Conservation (phyloP, 1,140 invertebrate genomes). For the Holotrichia oblita region DNA sequence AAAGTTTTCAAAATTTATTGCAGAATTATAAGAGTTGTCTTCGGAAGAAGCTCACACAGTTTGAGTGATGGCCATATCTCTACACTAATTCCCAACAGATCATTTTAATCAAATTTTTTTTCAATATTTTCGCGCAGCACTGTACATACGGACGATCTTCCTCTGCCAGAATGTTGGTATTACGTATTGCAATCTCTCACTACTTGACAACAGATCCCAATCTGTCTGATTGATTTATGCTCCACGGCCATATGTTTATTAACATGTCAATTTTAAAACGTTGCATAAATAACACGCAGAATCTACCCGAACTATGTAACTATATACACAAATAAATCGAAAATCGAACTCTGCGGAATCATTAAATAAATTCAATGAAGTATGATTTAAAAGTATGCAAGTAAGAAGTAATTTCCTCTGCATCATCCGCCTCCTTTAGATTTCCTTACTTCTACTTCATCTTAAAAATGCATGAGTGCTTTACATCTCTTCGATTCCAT, state of each 20-base stretch:
- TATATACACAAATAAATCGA: neutral
- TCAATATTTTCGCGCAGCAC: neutral
- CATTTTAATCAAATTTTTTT: no score
- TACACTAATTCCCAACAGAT: no score
- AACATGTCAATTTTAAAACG: constrained; percentile 9
- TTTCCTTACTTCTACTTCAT: no score
- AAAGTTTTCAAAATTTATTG: no score
- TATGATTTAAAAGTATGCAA: no score
- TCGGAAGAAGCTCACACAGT: no score
- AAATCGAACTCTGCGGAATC: neutral
- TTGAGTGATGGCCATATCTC: no score
- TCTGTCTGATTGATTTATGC: neutral
- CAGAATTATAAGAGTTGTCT: no score
- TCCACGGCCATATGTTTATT: neutral
- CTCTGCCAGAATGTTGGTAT: neutral
- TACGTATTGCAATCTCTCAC: neutral
- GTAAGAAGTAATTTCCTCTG: no score
- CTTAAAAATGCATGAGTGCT: no score
- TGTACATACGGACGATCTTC: neutral
- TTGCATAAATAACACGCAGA: neutral
- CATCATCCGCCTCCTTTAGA: no score
- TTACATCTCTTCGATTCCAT: no score
- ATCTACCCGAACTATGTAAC: neutral
- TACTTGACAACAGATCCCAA: neutral
- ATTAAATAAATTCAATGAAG: neutral